Evolutionary conservation across 37 sponge, comb jelly and placozoan species (phyloP).

Genomic region (Chondrosia reniformis): DNA sequence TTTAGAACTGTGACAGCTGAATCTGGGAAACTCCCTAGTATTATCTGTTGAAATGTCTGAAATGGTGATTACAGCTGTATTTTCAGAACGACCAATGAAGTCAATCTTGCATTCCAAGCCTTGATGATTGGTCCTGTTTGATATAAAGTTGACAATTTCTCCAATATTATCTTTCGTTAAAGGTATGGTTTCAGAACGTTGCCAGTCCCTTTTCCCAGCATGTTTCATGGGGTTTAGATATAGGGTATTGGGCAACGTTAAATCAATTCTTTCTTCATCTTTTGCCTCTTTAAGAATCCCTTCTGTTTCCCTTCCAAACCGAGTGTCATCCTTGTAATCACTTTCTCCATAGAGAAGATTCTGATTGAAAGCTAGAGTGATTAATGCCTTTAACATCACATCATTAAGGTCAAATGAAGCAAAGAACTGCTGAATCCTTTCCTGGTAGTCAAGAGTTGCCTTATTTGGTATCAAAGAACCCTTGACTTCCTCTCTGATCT

Average conservation of each 20-base stretch:
- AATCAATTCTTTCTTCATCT: neutral
- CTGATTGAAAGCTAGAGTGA: constrained; percentile 46
- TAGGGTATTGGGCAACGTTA: neutral
- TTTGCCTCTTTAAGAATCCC: neutral
- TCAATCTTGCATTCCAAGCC: neutral
- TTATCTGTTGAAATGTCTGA: neutral
- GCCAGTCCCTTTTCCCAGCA: neutral
- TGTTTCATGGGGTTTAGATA: neutral
- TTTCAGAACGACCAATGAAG: neutral
- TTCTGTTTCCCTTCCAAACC: neutral
- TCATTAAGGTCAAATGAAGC: too few relatives aligned
- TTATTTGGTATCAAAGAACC: neutral
- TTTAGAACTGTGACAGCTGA: neutral
- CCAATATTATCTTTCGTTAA: neutral
- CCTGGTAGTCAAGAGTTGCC: neutral
- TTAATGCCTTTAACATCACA: constrained; percentile 27
- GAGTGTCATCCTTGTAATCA: neutral
- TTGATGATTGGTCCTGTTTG: neutral
- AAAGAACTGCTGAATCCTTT: neutral
- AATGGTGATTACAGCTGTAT: neutral
- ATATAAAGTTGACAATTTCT: neutral
- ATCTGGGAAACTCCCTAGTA: neutral
- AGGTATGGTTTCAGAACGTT: neutral
- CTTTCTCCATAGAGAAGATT: constrained; percentile 35
- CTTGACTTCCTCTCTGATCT: neutral